Conservation (phyloP, 2,113 vertebrate genomes). For the Gadus chalcogrammus region DNA sequence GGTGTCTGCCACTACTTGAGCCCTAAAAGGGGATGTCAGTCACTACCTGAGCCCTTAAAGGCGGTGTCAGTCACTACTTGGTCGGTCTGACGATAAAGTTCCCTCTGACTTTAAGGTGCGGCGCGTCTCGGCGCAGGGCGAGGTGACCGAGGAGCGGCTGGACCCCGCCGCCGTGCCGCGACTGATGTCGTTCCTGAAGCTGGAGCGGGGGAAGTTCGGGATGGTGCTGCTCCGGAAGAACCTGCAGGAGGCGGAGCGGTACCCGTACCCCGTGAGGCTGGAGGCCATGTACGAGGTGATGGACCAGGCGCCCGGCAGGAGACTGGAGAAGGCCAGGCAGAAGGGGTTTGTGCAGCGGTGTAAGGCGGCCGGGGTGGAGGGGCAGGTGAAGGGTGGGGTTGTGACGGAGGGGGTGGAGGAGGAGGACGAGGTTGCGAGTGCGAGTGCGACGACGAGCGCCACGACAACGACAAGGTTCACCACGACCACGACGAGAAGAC, state of each 20-base stretch:
- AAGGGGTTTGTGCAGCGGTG: conserved; percentile 84
- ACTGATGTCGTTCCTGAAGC: conserved; percentile 82
- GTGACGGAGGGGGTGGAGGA: neutral
- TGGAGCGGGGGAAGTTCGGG: conserved; percentile 85
- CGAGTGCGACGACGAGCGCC: conserved; percentile 2
- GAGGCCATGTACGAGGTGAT: conserved; percentile 85
- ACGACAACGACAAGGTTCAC: conserved; percentile 12
- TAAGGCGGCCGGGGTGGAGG: conserved; percentile 82
- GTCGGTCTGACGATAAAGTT: neutral
- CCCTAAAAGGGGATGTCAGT: neutral
- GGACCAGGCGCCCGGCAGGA: conserved; percentile 80
- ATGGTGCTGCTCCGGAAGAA: conserved; percentile 87
- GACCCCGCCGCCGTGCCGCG: conserved; percentile 77
- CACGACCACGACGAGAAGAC: conserved; percentile 5
- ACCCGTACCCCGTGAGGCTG: conserved; percentile 83
- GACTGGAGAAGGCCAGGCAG: conserved; percentile 83
- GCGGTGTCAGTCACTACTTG: neutral
- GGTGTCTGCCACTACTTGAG: neutral
- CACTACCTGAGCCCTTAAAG: neutral
- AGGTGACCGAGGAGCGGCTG: conserved; percentile 76
- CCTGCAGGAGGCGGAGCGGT: conserved; percentile 82
- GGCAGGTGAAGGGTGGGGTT: conserved; percentile 69
- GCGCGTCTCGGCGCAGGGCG: conserved; percentile 77
- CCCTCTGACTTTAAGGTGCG: conserved; percentile 32
- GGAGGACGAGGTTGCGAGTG: neutral